Evolutionary conservation across 2,797 vertebrate genomes (phyloP), one percentile per base, ranked within the genome.

Genomic region (Eremophila alpestris): DNA sequence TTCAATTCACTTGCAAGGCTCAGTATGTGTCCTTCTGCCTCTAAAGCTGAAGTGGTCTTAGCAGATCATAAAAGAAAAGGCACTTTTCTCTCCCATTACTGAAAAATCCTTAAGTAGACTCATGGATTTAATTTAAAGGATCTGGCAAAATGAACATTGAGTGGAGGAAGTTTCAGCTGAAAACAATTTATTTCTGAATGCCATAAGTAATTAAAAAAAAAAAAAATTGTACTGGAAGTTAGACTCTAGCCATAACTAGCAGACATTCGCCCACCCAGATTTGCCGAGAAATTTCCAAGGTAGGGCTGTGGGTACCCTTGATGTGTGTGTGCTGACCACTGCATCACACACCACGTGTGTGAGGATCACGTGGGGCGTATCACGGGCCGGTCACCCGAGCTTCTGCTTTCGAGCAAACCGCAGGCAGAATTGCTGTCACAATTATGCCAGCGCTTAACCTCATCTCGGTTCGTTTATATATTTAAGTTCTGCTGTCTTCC

Each of bases 71-170:
- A 93, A 89, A 92, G 30, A 62, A 74, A 85, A 80, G 19, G 5
- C 5, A 0, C 8, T 29, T 68, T 54, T 78, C 36, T 16, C 5
- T 16, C 22, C 36, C 23, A 41, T 76, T 78, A 83, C 8, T 86
- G 43, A 71, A 92, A 89, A 86, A 36, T n/a, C n/a, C 23, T 59
- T 55, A 65, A 78, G 74, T 27, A 62, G 58, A 14, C 38, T 70
- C 62, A 93, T 73, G 93, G 79, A 83, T 92, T 89, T 78, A 83
- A 93, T 91, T 90, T 92, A 90, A 96, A 94, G 45, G 52, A 79
- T 68, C 38, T 75, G 67, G 13, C 17, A 83, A 88, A 95, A 75
- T 9, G 11, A 87, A 59, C 58, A 49, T 49, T 78, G 46, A 56
- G 16, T 34, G 30, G 38, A 68, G 71, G 81, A 84, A 29, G 7